Evolutionary conservation across 2,113 vertebrate genomes (phyloP).

Genomic region (Anseranas semipalmata): DNA sequence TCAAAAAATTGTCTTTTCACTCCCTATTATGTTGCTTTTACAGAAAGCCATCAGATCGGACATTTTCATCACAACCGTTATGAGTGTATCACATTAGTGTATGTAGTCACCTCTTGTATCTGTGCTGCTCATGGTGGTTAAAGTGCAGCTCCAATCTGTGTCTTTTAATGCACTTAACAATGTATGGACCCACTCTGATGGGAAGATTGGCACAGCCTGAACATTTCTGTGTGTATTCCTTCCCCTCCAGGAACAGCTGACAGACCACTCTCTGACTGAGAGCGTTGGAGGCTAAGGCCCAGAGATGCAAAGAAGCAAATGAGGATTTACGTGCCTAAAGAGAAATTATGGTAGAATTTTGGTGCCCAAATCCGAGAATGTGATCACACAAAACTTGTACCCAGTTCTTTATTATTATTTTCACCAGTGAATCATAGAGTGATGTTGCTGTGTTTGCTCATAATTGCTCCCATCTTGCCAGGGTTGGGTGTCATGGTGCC

Average conservation of each 20-base stretch:
- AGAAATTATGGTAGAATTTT: neutral
- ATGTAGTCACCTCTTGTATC: neutral
- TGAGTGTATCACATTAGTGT: neutral
- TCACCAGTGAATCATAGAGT: neutral
- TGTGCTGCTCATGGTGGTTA: neutral
- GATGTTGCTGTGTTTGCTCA: neutral
- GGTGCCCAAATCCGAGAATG: neutral
- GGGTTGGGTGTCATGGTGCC: neutral
- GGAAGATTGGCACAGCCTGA: neutral
- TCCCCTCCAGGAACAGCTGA: accelerated
- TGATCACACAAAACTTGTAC: neutral
- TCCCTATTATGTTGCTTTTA: neutral
- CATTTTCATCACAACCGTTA: neutral
- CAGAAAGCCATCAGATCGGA: neutral
- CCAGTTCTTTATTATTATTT: neutral
- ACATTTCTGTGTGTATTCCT: neutral
- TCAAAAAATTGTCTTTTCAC: neutral
- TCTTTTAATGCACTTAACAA: neutral
- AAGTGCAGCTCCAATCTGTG: neutral
- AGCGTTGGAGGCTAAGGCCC: neutral
- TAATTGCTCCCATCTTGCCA: neutral
- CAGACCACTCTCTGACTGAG: accelerated
- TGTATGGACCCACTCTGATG: neutral
- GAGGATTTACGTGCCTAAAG: neutral
- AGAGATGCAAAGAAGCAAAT: neutral